Evolutionary conservation across 2,113 vertebrate genomes (phyloP).

Genomic region (Callithrix jacchus): DNA sequence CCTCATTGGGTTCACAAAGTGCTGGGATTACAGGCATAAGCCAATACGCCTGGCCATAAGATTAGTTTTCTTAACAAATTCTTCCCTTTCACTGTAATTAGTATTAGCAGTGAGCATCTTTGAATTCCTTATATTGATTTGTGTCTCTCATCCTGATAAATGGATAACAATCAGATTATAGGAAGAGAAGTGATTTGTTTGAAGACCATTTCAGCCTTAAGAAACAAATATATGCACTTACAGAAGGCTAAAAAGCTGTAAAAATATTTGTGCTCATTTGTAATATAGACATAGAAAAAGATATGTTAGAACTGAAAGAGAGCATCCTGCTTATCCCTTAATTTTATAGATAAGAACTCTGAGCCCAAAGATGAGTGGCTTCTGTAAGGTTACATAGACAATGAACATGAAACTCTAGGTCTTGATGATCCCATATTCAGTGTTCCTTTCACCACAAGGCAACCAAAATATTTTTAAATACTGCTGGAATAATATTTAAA

Average conservation of each 20-base stretch:
- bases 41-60: not conserved
- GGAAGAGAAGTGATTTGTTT: not conserved
- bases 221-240: conserved; percentile 1
- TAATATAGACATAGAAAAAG: not conserved
- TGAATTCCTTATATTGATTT: not conserved
- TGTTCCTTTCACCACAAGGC: not conserved
- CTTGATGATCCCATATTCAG: not conserved
- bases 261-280: conserved; percentile 7
- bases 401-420: not conserved
- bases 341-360: not conserved
- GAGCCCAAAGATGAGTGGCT: not conserved
- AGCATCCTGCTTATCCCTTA: not conserved
- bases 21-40: not conserved
- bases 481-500: conserved; percentile 23
- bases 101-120: not conserved
- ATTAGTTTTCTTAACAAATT: conserved; percentile 54
- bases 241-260: conserved; percentile 20
- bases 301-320: not conserved
- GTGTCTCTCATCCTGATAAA: not conserved
- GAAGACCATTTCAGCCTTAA: conserved; percentile 18
- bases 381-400: not conserved
- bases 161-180: not conserved
- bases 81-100: not conserved
- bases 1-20: not conserved
- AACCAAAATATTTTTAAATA: not conserved